Evolutionary conservation across 2,797 vertebrate species (phyloP).

Genomic region (Pempheris klunzingeri): DNA sequence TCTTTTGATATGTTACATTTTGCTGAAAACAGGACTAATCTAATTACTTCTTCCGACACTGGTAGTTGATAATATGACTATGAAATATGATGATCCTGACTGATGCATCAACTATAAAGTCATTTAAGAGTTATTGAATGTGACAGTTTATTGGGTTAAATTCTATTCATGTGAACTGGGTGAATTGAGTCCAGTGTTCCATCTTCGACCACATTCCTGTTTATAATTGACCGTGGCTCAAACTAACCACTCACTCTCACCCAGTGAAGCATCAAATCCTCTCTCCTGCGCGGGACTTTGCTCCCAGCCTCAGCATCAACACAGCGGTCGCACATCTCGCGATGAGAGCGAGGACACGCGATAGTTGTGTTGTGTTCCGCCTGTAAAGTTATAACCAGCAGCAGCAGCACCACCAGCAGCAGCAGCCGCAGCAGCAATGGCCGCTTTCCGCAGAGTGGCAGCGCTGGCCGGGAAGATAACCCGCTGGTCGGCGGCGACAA

Average conservation of each 20-base stretch:
- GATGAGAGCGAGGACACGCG: slow-evolving; percentile 70
- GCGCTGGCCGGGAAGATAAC: slow-evolving; percentile 70
- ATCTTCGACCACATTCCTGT: not conserved
- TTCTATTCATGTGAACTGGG: not conserved
- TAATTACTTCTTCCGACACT: not conserved
- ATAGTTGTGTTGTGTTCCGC: slow-evolving; percentile 50
- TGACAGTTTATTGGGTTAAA: not conserved
- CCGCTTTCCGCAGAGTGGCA: slow-evolving; percentile 83
- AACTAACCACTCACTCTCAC: slow-evolving; percentile 10
- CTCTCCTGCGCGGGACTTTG: slow-evolving; percentile 17
- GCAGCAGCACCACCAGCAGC: slow-evolving; percentile 43
- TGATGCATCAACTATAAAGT: not conserved
- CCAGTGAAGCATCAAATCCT: slow-evolving; percentile 38
- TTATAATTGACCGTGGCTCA: slow-evolving; percentile 16
- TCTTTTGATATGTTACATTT: not conserved
- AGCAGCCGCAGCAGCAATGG: slow-evolving; percentile 79
- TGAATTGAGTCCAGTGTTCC: not conserved
- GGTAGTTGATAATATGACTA: too few relatives aligned
- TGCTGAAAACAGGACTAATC: not conserved
- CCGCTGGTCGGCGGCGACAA: slow-evolving; percentile 55
- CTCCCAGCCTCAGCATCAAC: slow-evolving; percentile 46
- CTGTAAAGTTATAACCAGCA: slow-evolving; percentile 60
- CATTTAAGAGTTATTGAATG: not conserved
- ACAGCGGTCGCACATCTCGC: slow-evolving; percentile 77
- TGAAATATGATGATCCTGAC: too few relatives aligned